A percentile compares a stretch with the other conserved stretches of the same genome.
These are phyloP conservation scores for Octopus bimaculoides DNA, from an alignment of 1,140 invertebrate genomes.

Conservation along the genomic window DNA sequence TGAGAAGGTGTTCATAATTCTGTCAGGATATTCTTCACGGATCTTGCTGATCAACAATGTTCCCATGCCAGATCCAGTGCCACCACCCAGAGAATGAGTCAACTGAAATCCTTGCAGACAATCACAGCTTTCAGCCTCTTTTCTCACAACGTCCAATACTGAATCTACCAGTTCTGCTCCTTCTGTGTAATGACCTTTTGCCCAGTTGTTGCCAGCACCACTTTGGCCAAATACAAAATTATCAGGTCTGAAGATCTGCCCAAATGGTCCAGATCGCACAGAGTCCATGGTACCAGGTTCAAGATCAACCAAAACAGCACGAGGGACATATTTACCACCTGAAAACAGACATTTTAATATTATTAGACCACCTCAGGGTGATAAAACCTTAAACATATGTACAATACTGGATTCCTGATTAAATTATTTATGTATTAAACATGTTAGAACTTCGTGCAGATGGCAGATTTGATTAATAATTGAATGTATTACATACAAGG, in stretches of 20 bases:
- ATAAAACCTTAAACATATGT: no score
- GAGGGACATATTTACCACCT: conserved; percentile 84
- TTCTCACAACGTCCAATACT: conserved; percentile 75
- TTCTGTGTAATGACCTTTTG: conserved; percentile 92
- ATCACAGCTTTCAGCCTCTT: conserved; percentile 84
- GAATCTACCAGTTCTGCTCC: conserved; percentile 84
- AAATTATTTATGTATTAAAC: no score
- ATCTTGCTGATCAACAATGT: conserved; percentile 65
- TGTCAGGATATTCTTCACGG: conserved; percentile 70
- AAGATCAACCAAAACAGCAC: conserved; percentile 86
- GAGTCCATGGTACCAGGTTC: conserved; percentile 96
- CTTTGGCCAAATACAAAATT: conserved; percentile 64
- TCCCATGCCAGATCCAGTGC: conserved; percentile 60
- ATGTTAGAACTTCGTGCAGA: no score
- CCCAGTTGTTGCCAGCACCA: conserved; percentile 83
- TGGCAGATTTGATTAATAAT: no score
- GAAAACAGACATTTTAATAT: neutral
- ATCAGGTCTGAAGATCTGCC: conserved; percentile 78
- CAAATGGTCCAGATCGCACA: conserved; percentile 81
- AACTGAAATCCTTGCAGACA: conserved; percentile 75
- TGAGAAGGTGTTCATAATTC: conserved; percentile 90
- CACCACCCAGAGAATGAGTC: conserved; percentile 72
- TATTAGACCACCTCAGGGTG: no score
- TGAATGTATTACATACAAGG: no score
- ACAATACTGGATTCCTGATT: no score